A percentile compares a stretch with the other conserved stretches of the same genome.
phyloP scores from a whole-genome alignment of 2,888 invertebrate genomes.

The Synanthedon vespiformis region DNA sequence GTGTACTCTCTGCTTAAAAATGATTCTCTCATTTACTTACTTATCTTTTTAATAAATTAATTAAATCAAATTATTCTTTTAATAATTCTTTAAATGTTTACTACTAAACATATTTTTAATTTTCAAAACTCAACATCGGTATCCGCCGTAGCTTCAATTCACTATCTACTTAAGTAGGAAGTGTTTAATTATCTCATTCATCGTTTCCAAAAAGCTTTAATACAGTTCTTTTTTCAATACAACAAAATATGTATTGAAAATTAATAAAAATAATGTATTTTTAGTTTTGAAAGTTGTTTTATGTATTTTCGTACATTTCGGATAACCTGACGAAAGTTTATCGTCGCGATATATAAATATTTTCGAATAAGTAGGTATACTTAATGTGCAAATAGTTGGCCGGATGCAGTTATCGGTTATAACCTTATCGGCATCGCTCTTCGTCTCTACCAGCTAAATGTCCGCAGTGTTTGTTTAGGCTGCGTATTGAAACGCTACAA shows the following conservation, averaged over 20 bases:
- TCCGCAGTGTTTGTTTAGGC: constrained; percentile 37
- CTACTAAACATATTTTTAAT: no score
- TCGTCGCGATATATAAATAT: constrained; percentile 22
- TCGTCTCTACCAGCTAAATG: constrained; percentile 12
- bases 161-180: constrained; percentile 50
- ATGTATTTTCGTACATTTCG: background rate
- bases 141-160: constrained; percentile 2
- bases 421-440: constrained; percentile 14
- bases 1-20: no score
- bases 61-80: no score
- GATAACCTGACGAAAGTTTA: constrained; percentile 29
- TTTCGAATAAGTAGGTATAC: constrained; percentile 8
- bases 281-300: no score
- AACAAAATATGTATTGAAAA: no score
- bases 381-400: constrained; percentile 26
- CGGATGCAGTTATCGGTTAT: constrained; percentile 53
- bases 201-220: background rate
- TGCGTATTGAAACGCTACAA: constrained; percentile 20
- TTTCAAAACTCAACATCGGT: no score
- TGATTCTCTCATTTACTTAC: no score
- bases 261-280: no score
- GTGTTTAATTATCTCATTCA: constrained; percentile 36
- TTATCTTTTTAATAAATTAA: no score
- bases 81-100: no score
- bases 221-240: background rate